phyloP scores from a whole-genome alignment of 2,888 invertebrate species.

The Clanis bilineata region DNA sequence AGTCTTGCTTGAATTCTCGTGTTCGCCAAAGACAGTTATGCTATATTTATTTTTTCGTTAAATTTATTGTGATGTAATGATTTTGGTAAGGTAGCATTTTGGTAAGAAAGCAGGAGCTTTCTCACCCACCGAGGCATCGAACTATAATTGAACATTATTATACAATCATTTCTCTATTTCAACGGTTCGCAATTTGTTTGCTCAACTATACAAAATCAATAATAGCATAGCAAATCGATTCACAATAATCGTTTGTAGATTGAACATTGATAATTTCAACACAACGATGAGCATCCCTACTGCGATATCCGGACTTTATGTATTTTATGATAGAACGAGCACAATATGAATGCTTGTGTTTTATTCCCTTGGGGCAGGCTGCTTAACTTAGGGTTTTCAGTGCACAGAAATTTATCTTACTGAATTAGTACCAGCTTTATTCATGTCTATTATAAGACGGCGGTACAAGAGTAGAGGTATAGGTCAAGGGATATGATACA shows the following conservation, averaged over 20 bases:
- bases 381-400: background rate
- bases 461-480: no score
- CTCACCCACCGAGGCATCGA: no score
- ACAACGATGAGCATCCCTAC: background rate
- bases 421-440: no score
- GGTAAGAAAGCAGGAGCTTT: no score
- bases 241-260: background rate
- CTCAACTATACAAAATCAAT: background rate
- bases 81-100: no score
- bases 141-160: no score
- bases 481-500: no score
- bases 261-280: background rate
- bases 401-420: no score
- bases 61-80: no score
- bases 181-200: background rate
- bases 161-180: background rate
- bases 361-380: background rate
- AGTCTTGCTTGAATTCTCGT: no score
- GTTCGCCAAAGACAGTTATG: no score
- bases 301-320: background rate
- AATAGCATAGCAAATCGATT: background rate
- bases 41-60: no score
- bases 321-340: background rate
- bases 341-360: background rate
- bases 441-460: background rate